Evolutionary conservation across 92 coral and sea anemone genomes (phyloP), one percentile per base, ranked within the genome.

Genomic region (Galaxea fascicularis): DNA sequence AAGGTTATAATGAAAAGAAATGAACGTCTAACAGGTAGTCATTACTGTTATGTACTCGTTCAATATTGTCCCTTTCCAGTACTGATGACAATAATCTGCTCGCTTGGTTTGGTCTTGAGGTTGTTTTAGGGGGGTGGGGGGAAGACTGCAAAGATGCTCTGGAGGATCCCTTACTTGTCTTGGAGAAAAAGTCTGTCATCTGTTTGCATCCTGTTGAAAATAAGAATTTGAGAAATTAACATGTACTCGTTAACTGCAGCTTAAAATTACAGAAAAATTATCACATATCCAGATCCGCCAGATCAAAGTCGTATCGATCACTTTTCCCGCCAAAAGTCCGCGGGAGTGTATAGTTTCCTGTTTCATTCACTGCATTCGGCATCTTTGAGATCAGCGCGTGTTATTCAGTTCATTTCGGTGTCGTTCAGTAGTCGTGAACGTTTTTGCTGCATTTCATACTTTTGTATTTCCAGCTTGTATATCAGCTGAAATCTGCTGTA

Each of bases 51-150:
- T 60, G 21, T 72, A 67, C 77, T 22, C 35, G 46, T 5, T 47
- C 51, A 52, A 73, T 49, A 52, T 73, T 25, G 78, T 73, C 60
- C 78, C 52, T 54, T 12, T 73, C 63, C 60, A 73, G 49, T 63
- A 73, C 58, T 27, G 59, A 71, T 58, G 12, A 71, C 54, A 39
- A 63, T 73, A 73, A 73, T 51, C 39, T 27, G 26, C 26, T 73
- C 25, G 26, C 78, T 73, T 73, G 26, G 51, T 64, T 73, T 25
- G 51, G 31, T 73, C 20, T 56, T 14, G 78, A 26, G 27, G 60
- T 17, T 73, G 78, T 51, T 73, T 17, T 24, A 51, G 78, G 62
- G 52, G 78, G 9, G n/a, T n/a, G n/a, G 47, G 66, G 8, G 66
- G 66, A 22, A 60, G 66, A 60, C 66, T 60, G 66, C 66, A 60